Evolutionary conservation across 2,113 vertebrate genomes (phyloP), one percentile per base, ranked within the genome.

Genomic region (Gnathonemus echidnorhynchus): DNA sequence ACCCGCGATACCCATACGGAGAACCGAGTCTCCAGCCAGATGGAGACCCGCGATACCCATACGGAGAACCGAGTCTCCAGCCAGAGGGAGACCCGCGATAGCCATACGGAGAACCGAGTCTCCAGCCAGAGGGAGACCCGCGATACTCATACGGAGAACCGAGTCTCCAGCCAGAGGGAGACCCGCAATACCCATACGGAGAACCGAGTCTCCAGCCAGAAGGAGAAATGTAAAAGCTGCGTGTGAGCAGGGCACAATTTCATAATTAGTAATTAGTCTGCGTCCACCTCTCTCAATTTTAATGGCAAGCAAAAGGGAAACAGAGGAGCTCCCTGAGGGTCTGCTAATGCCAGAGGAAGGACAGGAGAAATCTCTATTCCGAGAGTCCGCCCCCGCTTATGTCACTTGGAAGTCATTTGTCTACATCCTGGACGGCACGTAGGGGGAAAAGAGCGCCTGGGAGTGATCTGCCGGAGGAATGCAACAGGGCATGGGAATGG

Each of bases 401-500:
- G 95, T 96, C 97, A 97, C 94, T 96, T 95, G 96, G 96, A 97
- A 97, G 97, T 95, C 95, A 95, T 96, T 96, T 96, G 95, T 96
- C 96, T 97, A 96, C 96, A 97, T 97, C 97, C 97, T 97, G 96
- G 95, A 95, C 93, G 95, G 96, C 95, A 96, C 95, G 95, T 96
- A 95, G 95, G 94, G 95, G 92, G 91, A 92, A 94, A 94, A 90
- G 95, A 95, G 94, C 96, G 96, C 91, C 94, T 95, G 96, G 97
- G 97, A 70, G 27, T 27, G n/a, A 97, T 96, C 94, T 94, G 94
- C 94, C 92, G 92, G 89, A 97, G 96, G 97, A 97, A 97, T 98
- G 97, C 91, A 92, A 94, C 90, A 95, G 97, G 97, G 97, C 97
- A 97, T 98, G 97, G 97, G 97, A 98, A 98, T 94, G 93, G 90